Base-by-base conservation (phyloP, 1,140 invertebrate species). In the Rhynchophorus ferrugineus region DNA sequence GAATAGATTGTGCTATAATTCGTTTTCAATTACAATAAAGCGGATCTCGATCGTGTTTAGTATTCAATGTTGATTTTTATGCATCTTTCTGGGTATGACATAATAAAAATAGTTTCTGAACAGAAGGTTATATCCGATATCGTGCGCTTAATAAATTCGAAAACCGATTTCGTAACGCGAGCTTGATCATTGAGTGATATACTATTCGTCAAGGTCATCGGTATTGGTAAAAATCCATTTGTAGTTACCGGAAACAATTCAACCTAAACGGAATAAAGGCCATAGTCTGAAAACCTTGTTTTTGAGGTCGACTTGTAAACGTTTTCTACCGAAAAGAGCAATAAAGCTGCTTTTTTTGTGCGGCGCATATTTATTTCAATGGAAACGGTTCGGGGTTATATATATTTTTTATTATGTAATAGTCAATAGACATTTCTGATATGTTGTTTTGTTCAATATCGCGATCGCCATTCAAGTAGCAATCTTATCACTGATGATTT, bases 221-320 rank as follows among this genome's bases (percentile, higher is more conserved):
- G 11, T 54, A n/a, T 52, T 54, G 37, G 51, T 54, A n/a, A 54
- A 54, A 54, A 54, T 44, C 51, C 44, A 54, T 54, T 54, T 54
- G 44, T 47, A 42, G 51, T 54, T 54, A 41, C 51, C 44, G 51
- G 51, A 54, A 54, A 47, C 42, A 54, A 46, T 54, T 47, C 51
- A 54, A 54, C 44, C 19, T 47, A 54, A 54, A 54, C 44, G 44
- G 37, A 54, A 47, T 54, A 54, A 47, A 54, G 51, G 51, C 45
- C 37, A 42, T 37, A 54, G 20, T 46, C 51, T 47, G 51, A 54
- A 54, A 47, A 54, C 51, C 51, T 54, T 54, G 51, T 35, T 42
- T 29, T 9, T 41, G 39, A 54, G 51, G 51, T 54, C 51, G 37
- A 54, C 51, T 20, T 52, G 49, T 52, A 52, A 16, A 45, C 36